phyloP scores from a whole-genome alignment of 1,140 invertebrate species.

The Drosophila sp. region DNA sequence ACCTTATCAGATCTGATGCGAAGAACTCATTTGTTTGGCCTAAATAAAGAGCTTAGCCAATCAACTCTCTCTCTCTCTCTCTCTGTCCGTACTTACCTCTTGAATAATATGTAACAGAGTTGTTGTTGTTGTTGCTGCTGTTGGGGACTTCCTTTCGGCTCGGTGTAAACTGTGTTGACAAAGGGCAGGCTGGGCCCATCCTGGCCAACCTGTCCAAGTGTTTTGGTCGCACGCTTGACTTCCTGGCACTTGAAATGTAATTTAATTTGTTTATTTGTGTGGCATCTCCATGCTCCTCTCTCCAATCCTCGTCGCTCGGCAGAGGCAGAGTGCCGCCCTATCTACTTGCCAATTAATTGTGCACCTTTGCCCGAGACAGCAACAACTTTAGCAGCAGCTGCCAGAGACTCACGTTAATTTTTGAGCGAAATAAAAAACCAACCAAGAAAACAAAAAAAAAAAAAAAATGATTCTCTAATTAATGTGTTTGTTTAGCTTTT shows the following conservation, averaged over 20 bases:
- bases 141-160: conserved; percentile 49
- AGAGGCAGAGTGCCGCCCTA: conserved; percentile 32
- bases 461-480: conserved; percentile 52
- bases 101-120: conserved; percentile 60
- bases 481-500: conserved; percentile 77
- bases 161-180: conserved; percentile 51
- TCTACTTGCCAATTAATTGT: conserved; percentile 68
- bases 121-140: conserved; percentile 3
- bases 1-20: conserved; percentile 1
- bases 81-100: conserved; percentile 22
- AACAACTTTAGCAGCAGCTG: conserved; percentile 17
- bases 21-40: conserved; percentile 7
- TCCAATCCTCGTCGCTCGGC: neutral
- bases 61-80: conserved; percentile 29
- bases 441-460: conserved; percentile 2
- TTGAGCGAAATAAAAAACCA: conserved; percentile 33
- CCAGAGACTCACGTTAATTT: conserved; percentile 21
- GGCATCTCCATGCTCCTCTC: conserved; percentile 25
- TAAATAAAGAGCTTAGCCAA: conserved; percentile 43
- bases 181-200: conserved; percentile 31
- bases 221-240: conserved; percentile 51
- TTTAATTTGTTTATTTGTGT: conserved; percentile 78
- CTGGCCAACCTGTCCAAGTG: conserved; percentile 26
- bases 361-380: conserved; percentile 37
- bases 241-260: conserved; percentile 73